These are phyloP conservation scores for Sciaenops ocellatus DNA, from an alignment of 2,797 vertebrate species.

Conservation along the genomic window DNA sequence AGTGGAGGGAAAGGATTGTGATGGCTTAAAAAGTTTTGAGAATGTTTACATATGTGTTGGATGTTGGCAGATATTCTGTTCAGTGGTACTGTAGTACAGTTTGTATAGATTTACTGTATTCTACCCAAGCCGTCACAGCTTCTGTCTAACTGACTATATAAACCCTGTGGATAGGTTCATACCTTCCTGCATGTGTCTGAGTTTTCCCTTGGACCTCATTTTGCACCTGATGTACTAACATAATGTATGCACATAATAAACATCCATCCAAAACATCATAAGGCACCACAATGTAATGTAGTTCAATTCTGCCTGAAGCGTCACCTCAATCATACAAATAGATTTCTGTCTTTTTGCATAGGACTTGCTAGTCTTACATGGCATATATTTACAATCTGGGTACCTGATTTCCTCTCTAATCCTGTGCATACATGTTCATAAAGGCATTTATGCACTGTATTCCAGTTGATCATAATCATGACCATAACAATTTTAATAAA, in stretches of 20 bases:
- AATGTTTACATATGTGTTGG: constrained; percentile 6
- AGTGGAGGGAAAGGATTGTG: neutral
- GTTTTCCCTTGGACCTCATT: constrained; percentile 32
- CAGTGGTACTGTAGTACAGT: neutral
- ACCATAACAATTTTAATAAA: constrained; percentile 28
- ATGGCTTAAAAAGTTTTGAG: neutral
- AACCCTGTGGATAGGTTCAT: neutral
- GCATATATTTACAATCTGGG: neutral
- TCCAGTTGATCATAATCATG: constrained; percentile 3
- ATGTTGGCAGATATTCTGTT: constrained; percentile 15
- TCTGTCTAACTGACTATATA: constrained; percentile 14
- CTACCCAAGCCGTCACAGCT: constrained; percentile 1
- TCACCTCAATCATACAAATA: constrained; percentile 33
- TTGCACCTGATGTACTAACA: constrained; percentile 26
- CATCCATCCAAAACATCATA: constrained; percentile 38
- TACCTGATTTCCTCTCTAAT: constrained; percentile 11
- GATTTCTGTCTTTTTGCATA: constrained; percentile 12
- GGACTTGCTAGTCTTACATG: neutral
- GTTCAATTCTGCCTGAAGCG: constrained; percentile 31
- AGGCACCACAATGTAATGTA: constrained; percentile 30
- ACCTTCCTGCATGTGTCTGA: constrained; percentile 11
- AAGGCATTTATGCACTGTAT: constrained; percentile 22
- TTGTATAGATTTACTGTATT: constrained; percentile 29
- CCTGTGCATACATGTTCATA: constrained; percentile 4
- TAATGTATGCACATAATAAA: constrained; percentile 53